Evolutionary conservation across 2,113 vertebrate species (phyloP).

Genomic region (Etia nguti): DNA sequence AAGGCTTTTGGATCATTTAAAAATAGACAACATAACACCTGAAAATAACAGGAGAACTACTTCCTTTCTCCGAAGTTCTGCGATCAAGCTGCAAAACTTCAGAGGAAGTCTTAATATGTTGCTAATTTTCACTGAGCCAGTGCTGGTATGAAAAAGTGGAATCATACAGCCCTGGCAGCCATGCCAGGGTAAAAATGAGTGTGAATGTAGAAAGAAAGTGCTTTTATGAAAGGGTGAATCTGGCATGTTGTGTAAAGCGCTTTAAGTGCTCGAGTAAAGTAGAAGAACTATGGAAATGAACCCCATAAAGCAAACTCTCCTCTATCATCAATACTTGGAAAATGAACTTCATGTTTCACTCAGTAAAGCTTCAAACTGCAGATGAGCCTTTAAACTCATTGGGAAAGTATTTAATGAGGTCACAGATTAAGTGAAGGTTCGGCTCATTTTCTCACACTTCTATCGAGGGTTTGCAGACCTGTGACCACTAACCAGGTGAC

Average conservation of each 20-base stretch:
- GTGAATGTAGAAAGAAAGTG: neutral
- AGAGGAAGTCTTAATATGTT: neutral
- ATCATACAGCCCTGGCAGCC: neutral
- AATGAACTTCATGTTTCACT: neutral
- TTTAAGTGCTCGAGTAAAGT: neutral
- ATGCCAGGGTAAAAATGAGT: neutral
- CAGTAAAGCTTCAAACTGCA: neutral
- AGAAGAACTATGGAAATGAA: neutral
- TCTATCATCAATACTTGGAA: neutral
- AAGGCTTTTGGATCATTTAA: rapidly evolving
- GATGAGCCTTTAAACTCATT: neutral
- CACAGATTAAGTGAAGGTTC: neutral
- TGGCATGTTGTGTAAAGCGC: neutral
- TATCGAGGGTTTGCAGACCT: neutral
- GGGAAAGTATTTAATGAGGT: neutral
- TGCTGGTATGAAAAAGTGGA: rapidly evolving
- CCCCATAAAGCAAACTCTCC: neutral
- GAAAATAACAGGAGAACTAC: neutral
- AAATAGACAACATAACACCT: neutral
- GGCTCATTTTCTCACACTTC: neutral
- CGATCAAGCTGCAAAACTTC: neutral
- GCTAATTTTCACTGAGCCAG: neutral
- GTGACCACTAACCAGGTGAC: neutral
- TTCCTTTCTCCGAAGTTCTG: neutral
- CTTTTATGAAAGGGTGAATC: neutral